Evolutionary conservation across 1,140 invertebrate species (phyloP), one percentile per base, ranked within the genome.

Genomic region (Elymnias hypermnestra): DNA sequence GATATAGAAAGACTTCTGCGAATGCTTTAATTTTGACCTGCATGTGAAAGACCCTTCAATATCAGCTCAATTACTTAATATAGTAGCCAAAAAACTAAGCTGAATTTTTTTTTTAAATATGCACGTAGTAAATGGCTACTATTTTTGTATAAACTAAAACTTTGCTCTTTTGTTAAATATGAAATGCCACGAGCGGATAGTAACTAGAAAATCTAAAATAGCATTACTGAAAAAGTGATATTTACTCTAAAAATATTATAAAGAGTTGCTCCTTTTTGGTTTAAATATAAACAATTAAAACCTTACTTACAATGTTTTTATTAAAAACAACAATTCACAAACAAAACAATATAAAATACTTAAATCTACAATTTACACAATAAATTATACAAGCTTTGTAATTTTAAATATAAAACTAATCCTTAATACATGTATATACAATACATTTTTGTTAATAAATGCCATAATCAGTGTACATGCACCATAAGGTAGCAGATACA

Each of bases 281-380:
- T 17, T 2, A 10, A 2, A 21, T 18, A 9, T 18, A 26, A 45
- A 37, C 19, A 38, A 17, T 28, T 13, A 18, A 1, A 23, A 37
- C 6, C 23, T 19, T 15, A n/a, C 7, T 12, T 36, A 6, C 29
- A 6, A 37, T 37, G 14, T 38, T 38, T 43, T 45, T 45, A 45
- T 17, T 45, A 28, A 26, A 36, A 45, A 28, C 22, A 45, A 45
- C 8, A 5, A 21, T 8, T 37, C 42, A 33, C 29, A 33, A 26
- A 35, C 36, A 35, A 35, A 41, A 38, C 39, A 5, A 37, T 22
- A 37, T 21, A 13, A 26, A 52, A 9, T 46, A 36, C 35, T n/a
- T n/a, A n/a, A n/a, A n/a, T n/a, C n/a, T 38, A 15, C 31, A 43
- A 43, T 49, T 41, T 43, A 22, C 29, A 43, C 35, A 42, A 10